Percentiles rank a stretch among this genome's conserved stretches.
Conservation (phyloP, 2,797 vertebrate genomes). For the Poeciliopsis turneri region DNA sequence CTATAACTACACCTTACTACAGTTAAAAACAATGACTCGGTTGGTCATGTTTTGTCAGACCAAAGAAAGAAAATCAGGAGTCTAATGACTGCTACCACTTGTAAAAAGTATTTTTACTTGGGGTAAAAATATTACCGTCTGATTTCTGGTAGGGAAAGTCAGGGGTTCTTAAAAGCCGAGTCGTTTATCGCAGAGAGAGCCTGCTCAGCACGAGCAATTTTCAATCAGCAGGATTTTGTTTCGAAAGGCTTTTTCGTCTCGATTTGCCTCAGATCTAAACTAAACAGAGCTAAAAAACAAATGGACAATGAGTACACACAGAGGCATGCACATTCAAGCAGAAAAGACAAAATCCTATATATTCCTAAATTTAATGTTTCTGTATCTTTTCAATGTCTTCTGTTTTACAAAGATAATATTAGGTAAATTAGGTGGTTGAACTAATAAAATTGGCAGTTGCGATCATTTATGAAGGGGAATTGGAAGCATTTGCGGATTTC, state of each 20-base stretch:
- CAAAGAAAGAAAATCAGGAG: not conserved
- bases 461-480: no score
- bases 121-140: not conserved
- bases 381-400: no score
- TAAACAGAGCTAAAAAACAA: no score
- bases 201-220: not conserved
- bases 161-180: not conserved
- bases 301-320: not conserved
- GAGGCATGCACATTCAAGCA: not conserved
- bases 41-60: constrained; percentile 1
- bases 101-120: not conserved
- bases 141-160: not conserved
- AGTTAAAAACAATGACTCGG: not conserved
- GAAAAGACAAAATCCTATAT: not conserved
- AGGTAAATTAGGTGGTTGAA: no score
- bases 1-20: not conserved
- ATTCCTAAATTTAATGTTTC: not conserved
- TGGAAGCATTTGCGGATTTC: no score
- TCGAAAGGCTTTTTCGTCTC: not conserved
- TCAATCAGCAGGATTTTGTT: not conserved
- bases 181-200: not conserved
- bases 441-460: no score
- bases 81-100: not conserved
- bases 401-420: no score
- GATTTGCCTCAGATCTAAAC: not conserved